A percentile compares a stretch with the other conserved stretches of the same genome.
These are phyloP conservation scores for Lacanobia wlatinum DNA, from an alignment of 2,888 invertebrate genomes.

Conservation along the genomic window DNA sequence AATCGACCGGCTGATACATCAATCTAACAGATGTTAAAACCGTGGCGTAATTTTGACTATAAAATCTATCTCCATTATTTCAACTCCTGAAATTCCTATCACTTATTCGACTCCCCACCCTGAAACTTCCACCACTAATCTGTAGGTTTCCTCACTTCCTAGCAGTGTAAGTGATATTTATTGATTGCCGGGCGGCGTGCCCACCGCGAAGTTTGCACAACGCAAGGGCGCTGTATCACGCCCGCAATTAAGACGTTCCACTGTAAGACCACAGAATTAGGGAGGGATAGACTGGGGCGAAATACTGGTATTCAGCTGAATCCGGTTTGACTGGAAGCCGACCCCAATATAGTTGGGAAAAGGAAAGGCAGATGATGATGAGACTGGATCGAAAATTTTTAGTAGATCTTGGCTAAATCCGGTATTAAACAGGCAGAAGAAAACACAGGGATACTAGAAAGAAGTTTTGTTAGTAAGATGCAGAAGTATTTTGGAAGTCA, in stretches of 20 bases:
- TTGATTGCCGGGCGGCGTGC: constrained; percentile 44
- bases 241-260: constrained; percentile 78
- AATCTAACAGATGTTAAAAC: too few relatives aligned
- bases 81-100: not conserved
- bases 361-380: too few relatives aligned
- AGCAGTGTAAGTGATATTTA: constrained; percentile 56
- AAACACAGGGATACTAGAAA: too few relatives aligned
- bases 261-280: constrained; percentile 28
- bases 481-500: too few relatives aligned
- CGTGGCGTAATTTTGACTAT: not conserved
- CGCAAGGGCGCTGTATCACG: constrained; percentile 72
- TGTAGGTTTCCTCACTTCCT: constrained; percentile 9
- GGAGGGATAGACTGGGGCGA: constrained; percentile 1
- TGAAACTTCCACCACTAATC: constrained; percentile 16
- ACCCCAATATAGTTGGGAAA: too few relatives aligned
- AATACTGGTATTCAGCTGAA: too few relatives aligned
- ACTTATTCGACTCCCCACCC: not conserved
- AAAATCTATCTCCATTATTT: not conserved
- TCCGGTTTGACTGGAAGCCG: too few relatives aligned
- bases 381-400: too few relatives aligned
- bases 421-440: too few relatives aligned
- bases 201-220: constrained; percentile 64
- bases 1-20: too few relatives aligned
- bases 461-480: too few relatives aligned
- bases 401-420: too few relatives aligned